These are phyloP conservation scores for Gasterosteus nipponicus DNA, from an alignment of 2,113 vertebrate genomes.

Conservation along the genomic window DNA sequence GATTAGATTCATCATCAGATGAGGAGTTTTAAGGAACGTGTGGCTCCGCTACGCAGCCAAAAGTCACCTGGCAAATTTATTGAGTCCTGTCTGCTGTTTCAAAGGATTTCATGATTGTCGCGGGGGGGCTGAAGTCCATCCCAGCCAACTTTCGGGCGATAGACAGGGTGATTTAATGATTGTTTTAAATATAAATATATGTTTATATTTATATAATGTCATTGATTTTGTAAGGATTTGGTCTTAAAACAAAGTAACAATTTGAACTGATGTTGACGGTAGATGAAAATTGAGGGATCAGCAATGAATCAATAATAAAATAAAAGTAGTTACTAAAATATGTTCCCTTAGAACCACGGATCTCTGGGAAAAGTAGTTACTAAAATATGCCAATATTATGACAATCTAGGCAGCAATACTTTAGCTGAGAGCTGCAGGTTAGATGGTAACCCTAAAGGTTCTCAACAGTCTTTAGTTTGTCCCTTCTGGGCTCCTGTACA, in stretches of 20 bases:
- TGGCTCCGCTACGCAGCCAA: neutral
- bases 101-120: neutral
- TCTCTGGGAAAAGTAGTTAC: no score
- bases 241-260: neutral
- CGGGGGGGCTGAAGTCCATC: no score
- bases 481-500: neutral
- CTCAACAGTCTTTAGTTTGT: neutral
- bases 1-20: neutral
- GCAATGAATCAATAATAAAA: no score
- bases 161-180: no score
- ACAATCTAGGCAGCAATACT: no score
- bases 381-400: no score
- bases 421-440: neutral
- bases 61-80: neutral
- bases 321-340: no score
- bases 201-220: neutral
- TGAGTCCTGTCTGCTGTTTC: neutral
- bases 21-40: neutral
- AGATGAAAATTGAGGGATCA: neutral
- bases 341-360: no score
- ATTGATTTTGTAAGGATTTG: neutral
- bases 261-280: neutral
- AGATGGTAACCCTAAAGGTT: neutral
- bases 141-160: no score
- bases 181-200: no score